Conservation (phyloP, 2,113 vertebrate genomes). For the Ictalurus punctatus region DNA sequence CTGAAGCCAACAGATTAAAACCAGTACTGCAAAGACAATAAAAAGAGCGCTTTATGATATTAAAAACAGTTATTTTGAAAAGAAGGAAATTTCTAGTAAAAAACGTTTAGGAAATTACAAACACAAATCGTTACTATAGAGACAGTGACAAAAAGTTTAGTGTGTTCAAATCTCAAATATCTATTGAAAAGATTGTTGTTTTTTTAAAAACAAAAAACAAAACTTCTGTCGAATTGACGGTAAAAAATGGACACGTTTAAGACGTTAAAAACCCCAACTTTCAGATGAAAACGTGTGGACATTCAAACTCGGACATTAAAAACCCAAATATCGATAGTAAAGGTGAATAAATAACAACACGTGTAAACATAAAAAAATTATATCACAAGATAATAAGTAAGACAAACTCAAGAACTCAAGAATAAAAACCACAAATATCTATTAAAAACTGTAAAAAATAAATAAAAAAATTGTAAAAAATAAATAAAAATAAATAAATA, state of each 20-base stretch:
- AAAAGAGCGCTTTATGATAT: neutral
- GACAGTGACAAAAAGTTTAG: neutral
- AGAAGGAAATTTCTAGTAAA: neutral
- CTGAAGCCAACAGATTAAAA: neutral
- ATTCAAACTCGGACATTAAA: neutral
- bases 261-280: neutral
- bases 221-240: neutral
- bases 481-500: no score
- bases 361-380: neutral
- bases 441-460: neutral
- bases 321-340: neutral
- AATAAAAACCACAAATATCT: neutral
- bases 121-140: neutral
- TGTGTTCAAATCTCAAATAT: neutral
- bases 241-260: neutral
- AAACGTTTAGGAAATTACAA: neutral
- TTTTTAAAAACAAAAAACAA: neutral
- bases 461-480: neutral
- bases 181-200: neutral
- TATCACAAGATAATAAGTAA: no score
- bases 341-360: neutral
- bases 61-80: neutral
- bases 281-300: neutral
- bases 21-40: neutral
- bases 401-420: neutral